phyloP scores from a whole-genome alignment of 2,888 invertebrate genomes.

The Heliconius hortense region DNA sequence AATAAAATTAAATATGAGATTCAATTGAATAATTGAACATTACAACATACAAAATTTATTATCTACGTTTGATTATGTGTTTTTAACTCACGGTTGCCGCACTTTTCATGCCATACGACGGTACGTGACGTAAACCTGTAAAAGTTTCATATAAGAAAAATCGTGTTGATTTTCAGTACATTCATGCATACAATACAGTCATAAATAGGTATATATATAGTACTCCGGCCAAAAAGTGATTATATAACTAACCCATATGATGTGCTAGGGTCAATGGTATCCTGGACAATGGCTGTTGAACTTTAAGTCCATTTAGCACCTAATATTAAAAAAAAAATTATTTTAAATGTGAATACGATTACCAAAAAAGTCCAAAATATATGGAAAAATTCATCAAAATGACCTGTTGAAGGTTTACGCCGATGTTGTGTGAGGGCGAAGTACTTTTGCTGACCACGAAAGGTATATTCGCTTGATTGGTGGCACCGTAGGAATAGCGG shows the following conservation, averaged over 20 bases:
- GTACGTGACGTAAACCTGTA: conserved; percentile 63
- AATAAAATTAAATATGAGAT: background rate
- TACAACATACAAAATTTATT: background rate
- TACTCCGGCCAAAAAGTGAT: background rate
- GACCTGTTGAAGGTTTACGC: conserved; percentile 84
- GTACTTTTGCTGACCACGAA: conserved; percentile 84
- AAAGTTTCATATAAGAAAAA: conserved; percentile 26
- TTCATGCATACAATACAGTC: background rate
- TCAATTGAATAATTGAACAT: background rate
- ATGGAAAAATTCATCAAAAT: conserved; percentile 7
- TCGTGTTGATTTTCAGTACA: background rate
- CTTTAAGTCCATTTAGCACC: conserved; percentile 72
- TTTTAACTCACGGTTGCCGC: conserved; percentile 51
- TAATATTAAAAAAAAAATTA: conserved; percentile 41
- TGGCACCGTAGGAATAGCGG: conserved; percentile 70
- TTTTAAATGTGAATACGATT: background rate
- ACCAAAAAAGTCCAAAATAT: conserved; percentile 13
- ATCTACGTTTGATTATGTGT: background rate
- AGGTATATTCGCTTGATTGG: conserved; percentile 80
- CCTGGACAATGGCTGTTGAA: conserved; percentile 68
- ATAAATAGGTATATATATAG: too few relatives aligned
- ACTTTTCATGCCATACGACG: conserved; percentile 51
- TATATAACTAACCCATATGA: conserved; percentile 63
- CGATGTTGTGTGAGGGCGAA: conserved; percentile 84
- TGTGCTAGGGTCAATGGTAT: conserved; percentile 74